Conservation (phyloP, 1,140 invertebrate genomes). For the Hyposmocoma kahamanoa region DNA sequence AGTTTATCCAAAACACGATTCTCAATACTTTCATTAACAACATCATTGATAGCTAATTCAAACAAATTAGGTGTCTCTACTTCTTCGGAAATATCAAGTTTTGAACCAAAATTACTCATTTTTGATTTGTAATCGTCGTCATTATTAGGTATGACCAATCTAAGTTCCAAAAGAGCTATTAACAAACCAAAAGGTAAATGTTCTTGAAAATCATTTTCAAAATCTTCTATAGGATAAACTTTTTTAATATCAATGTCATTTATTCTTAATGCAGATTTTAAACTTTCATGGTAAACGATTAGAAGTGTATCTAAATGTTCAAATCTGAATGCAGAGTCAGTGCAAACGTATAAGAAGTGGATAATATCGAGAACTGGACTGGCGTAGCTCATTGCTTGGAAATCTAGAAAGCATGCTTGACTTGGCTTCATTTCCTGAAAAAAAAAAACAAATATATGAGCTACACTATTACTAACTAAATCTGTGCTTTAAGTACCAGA, state of each 20-base stretch:
- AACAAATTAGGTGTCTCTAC: slow-evolving; percentile 21
- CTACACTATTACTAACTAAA: no score
- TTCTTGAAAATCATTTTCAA: slow-evolving; percentile 37
- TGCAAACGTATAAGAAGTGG: slow-evolving; percentile 50
- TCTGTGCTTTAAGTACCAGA: no score
- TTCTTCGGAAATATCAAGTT: slow-evolving; percentile 11
- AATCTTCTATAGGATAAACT: slow-evolving; percentile 35
- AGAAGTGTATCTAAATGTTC: slow-evolving; percentile 34
- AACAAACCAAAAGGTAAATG: slow-evolving; percentile 38
- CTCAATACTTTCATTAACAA: slow-evolving; percentile 38
- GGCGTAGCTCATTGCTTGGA: slow-evolving; percentile 50
- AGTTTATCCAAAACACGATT: slow-evolving; percentile 44
- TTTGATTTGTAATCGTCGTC: slow-evolving; percentile 30
- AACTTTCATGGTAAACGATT: slow-evolving; percentile 36
- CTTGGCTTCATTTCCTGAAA: slow-evolving; percentile 37
- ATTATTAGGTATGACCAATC: slow-evolving; percentile 29
- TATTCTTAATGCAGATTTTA: slow-evolving; percentile 35
- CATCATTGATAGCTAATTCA: slow-evolving; percentile 44
- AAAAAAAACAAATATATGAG: slow-evolving; percentile 4
- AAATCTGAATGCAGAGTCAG: slow-evolving; percentile 48
- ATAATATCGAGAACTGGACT: slow-evolving; percentile 47
- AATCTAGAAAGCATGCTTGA: slow-evolving; percentile 51
- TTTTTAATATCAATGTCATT: slow-evolving; percentile 32
- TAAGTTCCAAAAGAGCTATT: slow-evolving; percentile 44
- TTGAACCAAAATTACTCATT: slow-evolving; percentile 14